Evolutionary conservation across 2,113 vertebrate genomes (phyloP).

Genomic region (Xenopus borealis): DNA sequence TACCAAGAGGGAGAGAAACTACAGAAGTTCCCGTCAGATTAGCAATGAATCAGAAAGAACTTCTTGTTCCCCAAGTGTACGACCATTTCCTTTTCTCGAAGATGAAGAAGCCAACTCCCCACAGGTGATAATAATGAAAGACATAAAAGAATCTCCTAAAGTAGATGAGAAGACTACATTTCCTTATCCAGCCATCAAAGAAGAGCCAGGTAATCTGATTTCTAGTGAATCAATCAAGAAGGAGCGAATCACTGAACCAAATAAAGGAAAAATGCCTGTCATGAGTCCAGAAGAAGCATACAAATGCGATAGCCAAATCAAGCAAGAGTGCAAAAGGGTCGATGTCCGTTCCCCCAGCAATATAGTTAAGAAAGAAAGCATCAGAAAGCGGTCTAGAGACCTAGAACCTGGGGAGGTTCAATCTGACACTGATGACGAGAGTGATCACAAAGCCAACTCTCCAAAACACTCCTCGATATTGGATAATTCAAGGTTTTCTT

Average conservation of each 20-base stretch:
- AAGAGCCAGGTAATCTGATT: constrained; percentile 80
- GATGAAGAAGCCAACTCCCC: constrained; percentile 74
- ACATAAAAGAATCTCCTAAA: constrained; percentile 79
- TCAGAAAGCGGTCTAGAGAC: constrained; percentile 81
- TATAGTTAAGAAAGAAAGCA: constrained; percentile 79
- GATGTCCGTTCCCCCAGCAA: constrained; percentile 86
- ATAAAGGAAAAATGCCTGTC: constrained; percentile 80
- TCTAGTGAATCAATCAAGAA: constrained; percentile 70
- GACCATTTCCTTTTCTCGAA: constrained; percentile 73
- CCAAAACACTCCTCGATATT: constrained; percentile 74
- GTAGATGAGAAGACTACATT: constrained; percentile 73
- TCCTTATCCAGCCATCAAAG: constrained; percentile 61
- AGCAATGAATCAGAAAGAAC: constrained; percentile 84
- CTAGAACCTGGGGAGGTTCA: constrained; percentile 95
- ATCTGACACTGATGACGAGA: constrained; percentile 90
- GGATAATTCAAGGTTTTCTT: constrained; percentile 75
- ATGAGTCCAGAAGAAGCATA: constrained; percentile 81
- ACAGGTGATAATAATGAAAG: constrained; percentile 65
- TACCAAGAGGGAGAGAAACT: constrained; percentile 78
- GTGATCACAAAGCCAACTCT: constrained; percentile 77
- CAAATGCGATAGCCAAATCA: constrained; percentile 79
- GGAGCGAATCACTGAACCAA: constrained; percentile 75
- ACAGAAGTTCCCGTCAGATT: constrained; percentile 77
- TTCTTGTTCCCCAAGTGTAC: constrained; percentile 65
- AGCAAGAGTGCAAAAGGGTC: constrained; percentile 73